Conservation (phyloP, 2,797 vertebrate species). For the Adelosebastes latens region DNA sequence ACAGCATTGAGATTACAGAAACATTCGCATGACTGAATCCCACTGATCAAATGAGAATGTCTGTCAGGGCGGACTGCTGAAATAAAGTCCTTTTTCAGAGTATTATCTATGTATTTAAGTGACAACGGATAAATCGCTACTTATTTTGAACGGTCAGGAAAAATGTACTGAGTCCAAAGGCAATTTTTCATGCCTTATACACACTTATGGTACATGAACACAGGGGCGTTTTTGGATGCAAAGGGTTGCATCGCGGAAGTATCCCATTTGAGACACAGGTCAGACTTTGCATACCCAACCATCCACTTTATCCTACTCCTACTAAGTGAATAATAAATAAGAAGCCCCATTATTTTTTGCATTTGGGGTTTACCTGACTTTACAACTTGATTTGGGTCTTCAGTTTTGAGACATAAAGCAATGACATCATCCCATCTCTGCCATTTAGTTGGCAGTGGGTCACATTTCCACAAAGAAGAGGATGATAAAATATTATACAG, state of each 20-base stretch:
- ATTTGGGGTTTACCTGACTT: too few relatives aligned
- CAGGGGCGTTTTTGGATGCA: not conserved
- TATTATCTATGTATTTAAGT: not conserved
- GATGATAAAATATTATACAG: not conserved
- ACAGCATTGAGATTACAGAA: not conserved
- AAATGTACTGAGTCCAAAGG: not conserved
- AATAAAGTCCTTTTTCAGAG: not conserved
- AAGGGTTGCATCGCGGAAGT: too few relatives aligned
- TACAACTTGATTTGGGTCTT: not conserved
- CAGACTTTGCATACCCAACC: not conserved
- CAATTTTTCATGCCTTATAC: not conserved
- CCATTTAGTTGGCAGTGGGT: not conserved
- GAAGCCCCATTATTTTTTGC: too few relatives aligned
- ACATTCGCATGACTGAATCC: not conserved
- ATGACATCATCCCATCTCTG: not conserved
- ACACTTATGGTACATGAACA: not conserved
- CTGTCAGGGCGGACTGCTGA: not conserved
- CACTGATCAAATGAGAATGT: not conserved
- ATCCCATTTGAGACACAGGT: too few relatives aligned
- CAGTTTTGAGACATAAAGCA: not conserved
- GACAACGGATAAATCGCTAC: rapidly evolving
- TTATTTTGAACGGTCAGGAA: not conserved
- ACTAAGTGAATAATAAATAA: not conserved
- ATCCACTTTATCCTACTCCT: not conserved
- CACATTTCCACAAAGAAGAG: not conserved